Evolutionary conservation across 2,113 vertebrate genomes (phyloP).

Genomic region (Ivindomyrus marchei): DNA sequence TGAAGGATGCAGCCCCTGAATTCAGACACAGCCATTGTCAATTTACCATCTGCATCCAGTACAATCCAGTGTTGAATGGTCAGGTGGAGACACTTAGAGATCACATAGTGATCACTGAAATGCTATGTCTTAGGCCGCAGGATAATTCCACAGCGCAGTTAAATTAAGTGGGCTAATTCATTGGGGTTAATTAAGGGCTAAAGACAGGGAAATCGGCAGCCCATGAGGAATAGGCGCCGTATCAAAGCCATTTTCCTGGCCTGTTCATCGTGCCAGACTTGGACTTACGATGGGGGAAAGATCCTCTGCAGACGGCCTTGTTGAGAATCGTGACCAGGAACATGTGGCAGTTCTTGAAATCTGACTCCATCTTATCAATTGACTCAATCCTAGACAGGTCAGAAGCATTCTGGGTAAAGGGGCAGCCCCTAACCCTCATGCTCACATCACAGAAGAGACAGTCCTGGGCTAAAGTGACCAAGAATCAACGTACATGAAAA

Average conservation of each 20-base stretch:
- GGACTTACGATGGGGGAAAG: constrained; percentile 92
- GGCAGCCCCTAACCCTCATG: not conserved
- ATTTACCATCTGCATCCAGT: not conserved
- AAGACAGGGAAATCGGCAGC: not conserved
- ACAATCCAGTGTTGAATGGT: not conserved
- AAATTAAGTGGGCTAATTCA: not conserved
- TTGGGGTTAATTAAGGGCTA: not conserved
- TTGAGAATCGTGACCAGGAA: constrained; percentile 95
- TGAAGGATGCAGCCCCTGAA: not conserved
- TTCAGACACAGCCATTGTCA: not conserved
- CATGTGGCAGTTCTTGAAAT: constrained; percentile 98
- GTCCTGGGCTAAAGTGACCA: not conserved
- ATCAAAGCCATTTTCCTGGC: not conserved
- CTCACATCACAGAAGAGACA: not conserved
- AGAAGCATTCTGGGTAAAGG: not conserved
- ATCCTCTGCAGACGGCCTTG: constrained; percentile 92
- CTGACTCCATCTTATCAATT: constrained; percentile 96
- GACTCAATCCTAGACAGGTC: constrained; percentile 77
- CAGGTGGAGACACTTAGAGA: not conserved
- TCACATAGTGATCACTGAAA: not conserved
- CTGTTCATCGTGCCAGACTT: not conserved
- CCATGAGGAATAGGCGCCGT: not conserved
- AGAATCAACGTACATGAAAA: not conserved
- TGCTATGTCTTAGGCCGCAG: not conserved
- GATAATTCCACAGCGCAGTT: not conserved